Base-by-base conservation (phyloP, 1,140 invertebrate species). In the Pogonus chalceus region DNA sequence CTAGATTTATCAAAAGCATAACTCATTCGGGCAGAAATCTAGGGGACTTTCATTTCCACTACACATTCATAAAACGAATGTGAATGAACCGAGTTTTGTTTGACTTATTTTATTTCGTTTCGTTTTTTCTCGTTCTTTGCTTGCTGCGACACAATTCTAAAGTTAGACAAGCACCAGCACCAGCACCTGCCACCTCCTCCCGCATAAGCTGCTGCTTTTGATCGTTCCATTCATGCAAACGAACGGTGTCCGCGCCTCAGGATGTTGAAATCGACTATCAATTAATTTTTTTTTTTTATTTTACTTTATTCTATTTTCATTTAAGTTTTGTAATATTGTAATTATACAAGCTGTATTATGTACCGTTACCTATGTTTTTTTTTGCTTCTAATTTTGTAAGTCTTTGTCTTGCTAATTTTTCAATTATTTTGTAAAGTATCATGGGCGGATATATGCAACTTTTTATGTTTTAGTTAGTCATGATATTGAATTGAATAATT, bases 31-130 rank as follows among this genome's bases (percentile, higher is more conserved):
- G 26, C 26, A 31, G 26, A 31, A 31, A 31, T 7, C 26, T 14
- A 31, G 7, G 14, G 26, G 14, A 31, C 26, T 31, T 31, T 31
- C 26, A 31, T 31, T 31, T 31, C 26, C 26, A 14, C 26, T 31
- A 14, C 14, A 31, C 26, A 31, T 31, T 31, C 26, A 31, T 31
- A 31, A 31, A 31, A 31, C 37, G 37, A 43, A 43, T 43, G 37
- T 43, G 37, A 43, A 43, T 43, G 37, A 43, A 43, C 9, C 37
- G n/a, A n/a, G n/a, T n/a, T n/a, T n/a, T n/a, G n/a, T n/a, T n/a
- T n/a, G n/a, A n/a, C n/a, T n/a, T 31, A 18, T 43, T 18, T 43
- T 43, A 43, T 43, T 43, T 18, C 18, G 18, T 43, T 43, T 18
- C 18, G 18, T 43, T 43, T 43, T 18, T 43, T 31, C 26, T 12